Conservation (phyloP, 2,888 invertebrate genomes). For the Schizaphis graminum region DNA sequence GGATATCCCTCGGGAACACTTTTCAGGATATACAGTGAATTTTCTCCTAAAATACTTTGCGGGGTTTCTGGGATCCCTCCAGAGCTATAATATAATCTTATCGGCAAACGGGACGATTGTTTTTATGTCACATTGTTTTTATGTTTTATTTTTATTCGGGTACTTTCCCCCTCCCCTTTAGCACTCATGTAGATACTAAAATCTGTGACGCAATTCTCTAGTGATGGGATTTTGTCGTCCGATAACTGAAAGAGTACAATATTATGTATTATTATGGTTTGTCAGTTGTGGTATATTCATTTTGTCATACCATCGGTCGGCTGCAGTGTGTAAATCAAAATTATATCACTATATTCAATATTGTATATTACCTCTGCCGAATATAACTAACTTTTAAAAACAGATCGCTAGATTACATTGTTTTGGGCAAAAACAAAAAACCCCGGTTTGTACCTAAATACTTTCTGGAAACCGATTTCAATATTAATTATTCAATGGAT, state of each 20-base stretch:
- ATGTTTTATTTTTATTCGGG: background rate
- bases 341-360: background rate
- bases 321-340: background rate
- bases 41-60: background rate
- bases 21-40: background rate
- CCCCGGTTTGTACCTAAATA: background rate
- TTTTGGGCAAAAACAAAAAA: background rate
- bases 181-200: background rate
- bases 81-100: constrained; percentile 23
- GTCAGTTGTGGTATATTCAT: background rate
- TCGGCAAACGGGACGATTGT: constrained; percentile 23
- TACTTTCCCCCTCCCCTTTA: background rate
- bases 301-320: background rate
- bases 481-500: background rate
- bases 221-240: background rate
- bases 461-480: background rate
- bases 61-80: constrained; percentile 25
- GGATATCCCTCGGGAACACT: background rate
- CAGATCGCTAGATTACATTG: background rate
- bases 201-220: background rate
- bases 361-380: background rate
- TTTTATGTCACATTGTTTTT: constrained; percentile 22
- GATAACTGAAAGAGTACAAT: background rate
- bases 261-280: background rate
- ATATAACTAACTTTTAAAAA: background rate